phyloP scores from a whole-genome alignment of 2,113 vertebrate genomes.

The Isichthys henryi region DNA sequence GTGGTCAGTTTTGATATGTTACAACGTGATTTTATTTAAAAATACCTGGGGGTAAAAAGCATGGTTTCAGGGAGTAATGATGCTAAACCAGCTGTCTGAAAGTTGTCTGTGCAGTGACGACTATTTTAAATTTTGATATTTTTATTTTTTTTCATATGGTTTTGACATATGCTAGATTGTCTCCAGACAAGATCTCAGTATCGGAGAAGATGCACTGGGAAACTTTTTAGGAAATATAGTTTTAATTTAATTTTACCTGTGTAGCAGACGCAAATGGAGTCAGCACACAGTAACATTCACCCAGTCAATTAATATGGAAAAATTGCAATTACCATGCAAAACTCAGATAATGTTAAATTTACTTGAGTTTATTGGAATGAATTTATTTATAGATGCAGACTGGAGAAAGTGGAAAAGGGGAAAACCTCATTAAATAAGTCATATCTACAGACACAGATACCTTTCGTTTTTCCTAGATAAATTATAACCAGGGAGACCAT shows the following conservation, averaged over 20 bases:
- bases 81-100: neutral
- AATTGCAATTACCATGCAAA: slow-evolving; percentile 8
- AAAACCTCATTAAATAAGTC: neutral
- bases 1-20: neutral
- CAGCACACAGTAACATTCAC: neutral
- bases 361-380: neutral
- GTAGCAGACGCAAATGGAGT: neutral
- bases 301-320: neutral
- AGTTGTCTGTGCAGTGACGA: neutral
- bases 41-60: neutral
- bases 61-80: neutral
- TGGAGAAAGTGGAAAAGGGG: neutral
- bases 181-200: neutral
- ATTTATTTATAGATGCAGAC: slow-evolving; percentile 6
- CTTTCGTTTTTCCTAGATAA: slow-evolving; percentile 32
- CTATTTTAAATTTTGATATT: neutral
- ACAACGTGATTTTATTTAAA: neutral
- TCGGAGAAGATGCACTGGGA: neutral
- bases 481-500: slow-evolving; percentile 7
- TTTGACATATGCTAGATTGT: neutral
- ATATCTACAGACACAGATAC: slow-evolving; percentile 21
- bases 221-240: neutral
- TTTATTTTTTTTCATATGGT: neutral
- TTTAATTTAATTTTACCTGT: neutral
- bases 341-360: neutral